phyloP scores from a whole-genome alignment of 37 sponge, comb jelly and placozoan genomes.

The Diacarnus erythraeanus region DNA sequence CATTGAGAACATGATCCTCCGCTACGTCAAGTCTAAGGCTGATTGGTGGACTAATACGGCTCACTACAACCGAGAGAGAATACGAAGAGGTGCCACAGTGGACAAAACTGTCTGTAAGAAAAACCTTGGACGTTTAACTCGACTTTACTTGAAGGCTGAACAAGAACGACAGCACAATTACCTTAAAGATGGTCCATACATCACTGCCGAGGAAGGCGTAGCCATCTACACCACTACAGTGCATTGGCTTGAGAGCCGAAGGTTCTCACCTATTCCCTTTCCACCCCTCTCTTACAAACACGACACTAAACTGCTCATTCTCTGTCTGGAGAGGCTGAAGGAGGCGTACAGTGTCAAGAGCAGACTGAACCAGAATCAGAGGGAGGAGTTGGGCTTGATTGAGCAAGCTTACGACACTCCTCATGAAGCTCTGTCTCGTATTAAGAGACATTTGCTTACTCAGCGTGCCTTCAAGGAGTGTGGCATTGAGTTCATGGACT shows the following conservation, averaged over 20 bases:
- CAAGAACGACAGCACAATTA: slow-evolving; percentile 99
- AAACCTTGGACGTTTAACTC: slow-evolving; percentile 97
- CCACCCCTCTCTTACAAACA: slow-evolving; percentile 99
- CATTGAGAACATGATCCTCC: slow-evolving; percentile 99
- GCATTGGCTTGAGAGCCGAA: slow-evolving; percentile 98
- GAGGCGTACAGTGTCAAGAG: slow-evolving; percentile 95
- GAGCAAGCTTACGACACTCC: slow-evolving; percentile 99
- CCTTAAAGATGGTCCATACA: slow-evolving; percentile 99
- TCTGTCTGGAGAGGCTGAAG: slow-evolving; percentile 97
- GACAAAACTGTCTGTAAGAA: slow-evolving; percentile 99
- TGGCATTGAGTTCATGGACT: slow-evolving; percentile 99
- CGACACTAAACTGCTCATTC: slow-evolving; percentile 98
- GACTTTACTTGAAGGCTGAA: slow-evolving; percentile 98
- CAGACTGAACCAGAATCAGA: slow-evolving; percentile 94
- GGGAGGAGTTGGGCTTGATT: slow-evolving; percentile 97
- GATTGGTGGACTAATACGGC: slow-evolving; percentile 99
- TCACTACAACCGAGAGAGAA: slow-evolving; percentile 98
- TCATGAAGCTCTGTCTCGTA: slow-evolving; percentile 96
- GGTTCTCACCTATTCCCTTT: slow-evolving; percentile 98
- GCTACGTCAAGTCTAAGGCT: slow-evolving; percentile 98
- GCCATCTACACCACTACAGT: slow-evolving; percentile 99
- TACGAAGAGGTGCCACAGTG: slow-evolving; percentile 96
- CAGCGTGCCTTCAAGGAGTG: slow-evolving; percentile 98
- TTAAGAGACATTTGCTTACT: slow-evolving; percentile 96
- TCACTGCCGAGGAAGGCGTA: slow-evolving; percentile 97